Conservation (phyloP, 30 jellyfish, hydroid and myxozoan species). For the Phacellophora camtschatica region DNA sequence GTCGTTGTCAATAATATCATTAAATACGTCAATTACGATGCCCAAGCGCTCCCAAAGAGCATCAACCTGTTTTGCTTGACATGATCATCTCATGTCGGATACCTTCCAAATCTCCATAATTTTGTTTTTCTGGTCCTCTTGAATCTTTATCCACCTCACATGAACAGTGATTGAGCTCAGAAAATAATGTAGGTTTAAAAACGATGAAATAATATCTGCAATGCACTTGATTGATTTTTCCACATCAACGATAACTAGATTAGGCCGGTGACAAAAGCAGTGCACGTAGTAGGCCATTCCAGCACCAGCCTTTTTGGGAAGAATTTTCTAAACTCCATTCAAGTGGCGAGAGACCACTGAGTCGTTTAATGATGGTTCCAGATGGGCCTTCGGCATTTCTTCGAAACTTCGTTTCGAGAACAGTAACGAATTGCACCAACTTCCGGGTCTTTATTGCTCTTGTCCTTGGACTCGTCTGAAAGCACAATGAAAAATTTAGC, state of each 20-base stretch:
- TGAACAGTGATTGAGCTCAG: slow-evolving; percentile 41
- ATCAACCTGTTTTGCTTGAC: slow-evolving; percentile 45
- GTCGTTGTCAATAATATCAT: slow-evolving; percentile 18
- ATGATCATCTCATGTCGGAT: slow-evolving; percentile 41
- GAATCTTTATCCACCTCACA: neutral
- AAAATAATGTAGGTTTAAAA: slow-evolving; percentile 8
- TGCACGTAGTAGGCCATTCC: slow-evolving; percentile 21
- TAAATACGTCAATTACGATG: neutral
- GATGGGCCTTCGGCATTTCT: slow-evolving; percentile 33
- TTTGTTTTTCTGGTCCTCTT: neutral
- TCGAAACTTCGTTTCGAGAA: slow-evolving; percentile 2
- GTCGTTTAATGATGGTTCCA: neutral
- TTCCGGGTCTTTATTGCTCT: slow-evolving; percentile 21
- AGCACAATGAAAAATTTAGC: slow-evolving; percentile 9
- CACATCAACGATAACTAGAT: slow-evolving; percentile 40
- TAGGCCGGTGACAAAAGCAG: slow-evolving; percentile 36
- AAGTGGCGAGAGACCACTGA: slow-evolving; percentile 61
- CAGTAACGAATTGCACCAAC: slow-evolving; percentile 40
- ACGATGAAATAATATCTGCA: slow-evolving; percentile 1
- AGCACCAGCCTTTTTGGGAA: slow-evolving; percentile 45
- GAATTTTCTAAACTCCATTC: slow-evolving; percentile 6
- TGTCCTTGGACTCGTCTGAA: slow-evolving; percentile 48
- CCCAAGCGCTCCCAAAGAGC: slow-evolving; percentile 5
- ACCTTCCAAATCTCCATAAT: slow-evolving; percentile 23
- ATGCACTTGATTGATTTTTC: slow-evolving; percentile 5